Conservation (phyloP, 2,113 vertebrate genomes). For the Laticauda laticaudata region DNA sequence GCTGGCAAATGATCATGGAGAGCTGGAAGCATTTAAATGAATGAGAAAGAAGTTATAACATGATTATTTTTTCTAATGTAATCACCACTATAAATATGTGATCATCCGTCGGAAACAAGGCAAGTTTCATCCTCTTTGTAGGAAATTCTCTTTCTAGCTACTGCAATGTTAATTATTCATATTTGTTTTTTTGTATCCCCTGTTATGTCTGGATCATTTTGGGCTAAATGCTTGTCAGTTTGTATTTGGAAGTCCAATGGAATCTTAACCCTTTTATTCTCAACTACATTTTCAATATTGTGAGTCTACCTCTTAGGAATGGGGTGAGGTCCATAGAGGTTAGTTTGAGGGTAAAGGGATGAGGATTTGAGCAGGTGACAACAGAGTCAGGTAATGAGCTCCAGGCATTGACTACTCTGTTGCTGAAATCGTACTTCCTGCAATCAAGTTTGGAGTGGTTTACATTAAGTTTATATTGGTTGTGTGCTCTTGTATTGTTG, state of each 20-base stretch:
- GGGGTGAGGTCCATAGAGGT: too few species aligned
- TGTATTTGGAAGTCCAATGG: not conserved
- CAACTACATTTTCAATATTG: not conserved
- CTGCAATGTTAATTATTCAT: not conserved
- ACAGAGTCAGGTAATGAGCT: too few species aligned
- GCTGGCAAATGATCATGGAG: not conserved
- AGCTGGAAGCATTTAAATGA: not conserved
- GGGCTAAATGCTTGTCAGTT: not conserved
- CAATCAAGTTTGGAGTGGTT: too few species aligned
- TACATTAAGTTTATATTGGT: too few species aligned
- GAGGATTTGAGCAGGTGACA: too few species aligned
- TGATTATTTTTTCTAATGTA: not conserved
- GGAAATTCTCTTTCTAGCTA: not conserved
- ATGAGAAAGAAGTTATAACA: not conserved
- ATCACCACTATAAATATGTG: not conserved
- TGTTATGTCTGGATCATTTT: not conserved
- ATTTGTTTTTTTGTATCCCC: not conserved
- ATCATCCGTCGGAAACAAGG: not conserved
- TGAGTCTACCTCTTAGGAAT: not conserved
- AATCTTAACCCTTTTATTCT: not conserved
- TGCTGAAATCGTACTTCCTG: too few species aligned
- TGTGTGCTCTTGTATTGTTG: too few species aligned
- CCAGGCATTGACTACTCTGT: too few species aligned
- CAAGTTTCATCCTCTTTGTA: not conserved
- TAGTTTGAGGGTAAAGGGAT: too few species aligned